These are phyloP conservation scores for Ephialtes manifestator DNA, from an alignment of 2,888 invertebrate species.

Conservation along the genomic window DNA sequence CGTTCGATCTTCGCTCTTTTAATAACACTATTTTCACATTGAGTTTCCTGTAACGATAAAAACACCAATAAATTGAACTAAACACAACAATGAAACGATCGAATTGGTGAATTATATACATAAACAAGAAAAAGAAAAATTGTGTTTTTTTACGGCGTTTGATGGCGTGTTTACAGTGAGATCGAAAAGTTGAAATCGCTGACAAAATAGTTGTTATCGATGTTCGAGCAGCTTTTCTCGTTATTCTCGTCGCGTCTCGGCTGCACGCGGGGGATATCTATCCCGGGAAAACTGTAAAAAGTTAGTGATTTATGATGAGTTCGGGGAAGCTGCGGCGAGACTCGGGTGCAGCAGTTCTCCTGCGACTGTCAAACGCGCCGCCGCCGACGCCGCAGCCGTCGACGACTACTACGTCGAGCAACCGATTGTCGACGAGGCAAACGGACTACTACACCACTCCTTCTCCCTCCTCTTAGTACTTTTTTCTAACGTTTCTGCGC, in stretches of 20 bases:
- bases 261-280: background rate
- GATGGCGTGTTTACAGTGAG: background rate
- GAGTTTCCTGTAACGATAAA: background rate
- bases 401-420: slow-evolving; percentile 3
- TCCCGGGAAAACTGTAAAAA: slow-evolving; percentile 52
- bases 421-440: slow-evolving; percentile 19
- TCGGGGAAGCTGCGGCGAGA: slow-evolving; percentile 59
- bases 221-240: background rate
- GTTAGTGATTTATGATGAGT: slow-evolving; percentile 66
- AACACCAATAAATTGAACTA: background rate
- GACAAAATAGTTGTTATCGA: slow-evolving; percentile 26
- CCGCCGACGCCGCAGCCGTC: slow-evolving; percentile 23
- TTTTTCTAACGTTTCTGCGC: background rate
- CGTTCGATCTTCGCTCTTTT: background rate
- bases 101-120: background rate
- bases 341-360: slow-evolving; percentile 51
- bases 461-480: background rate
- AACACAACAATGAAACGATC: background rate
- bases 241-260: slow-evolving; percentile 25
- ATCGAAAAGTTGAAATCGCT: background rate
- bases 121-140: background rate
- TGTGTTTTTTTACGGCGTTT: background rate
- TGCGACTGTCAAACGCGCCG: slow-evolving; percentile 49
- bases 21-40: background rate
- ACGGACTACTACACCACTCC: background rate